Percentiles rank a stretch among this genome's conserved stretches.
Evolutionary conservation across 2,888 invertebrate species (phyloP).

Genomic region (Prosapia bicincta): DNA sequence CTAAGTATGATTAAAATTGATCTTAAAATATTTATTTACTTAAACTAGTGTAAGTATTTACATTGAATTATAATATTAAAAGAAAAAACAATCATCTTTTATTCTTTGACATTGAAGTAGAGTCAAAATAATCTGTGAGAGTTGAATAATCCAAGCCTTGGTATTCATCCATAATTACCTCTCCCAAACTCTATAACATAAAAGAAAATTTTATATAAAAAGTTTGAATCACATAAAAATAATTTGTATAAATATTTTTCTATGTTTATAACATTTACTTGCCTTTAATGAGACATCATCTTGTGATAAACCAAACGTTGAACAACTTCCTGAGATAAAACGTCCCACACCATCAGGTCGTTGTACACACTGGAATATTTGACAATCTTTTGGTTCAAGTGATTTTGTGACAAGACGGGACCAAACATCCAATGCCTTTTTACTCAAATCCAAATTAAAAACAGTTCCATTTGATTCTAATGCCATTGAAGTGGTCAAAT

Average conservation of each 20-base stretch:
- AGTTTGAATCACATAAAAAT: no score
- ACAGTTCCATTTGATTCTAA: conserved; percentile 46
- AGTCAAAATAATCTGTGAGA: not conserved
- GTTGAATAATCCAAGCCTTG: not conserved
- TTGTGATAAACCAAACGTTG: not conserved
- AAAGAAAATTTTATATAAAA: no score
- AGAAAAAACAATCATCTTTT: not conserved
- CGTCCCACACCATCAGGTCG: not conserved
- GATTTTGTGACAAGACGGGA: conserved; percentile 10
- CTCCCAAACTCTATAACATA: not conserved
- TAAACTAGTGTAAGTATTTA: not conserved
- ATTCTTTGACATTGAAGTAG: not conserved
- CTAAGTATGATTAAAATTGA: no score
- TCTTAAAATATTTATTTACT: not conserved
- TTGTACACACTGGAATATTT: not conserved
- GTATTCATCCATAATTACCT: not conserved
- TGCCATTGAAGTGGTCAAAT: conserved; percentile 45
- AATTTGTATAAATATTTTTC: no score
- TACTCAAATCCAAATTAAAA: conserved; percentile 42
- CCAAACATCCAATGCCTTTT: conserved; percentile 39
- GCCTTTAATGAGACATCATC: no score
- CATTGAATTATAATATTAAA: not conserved
- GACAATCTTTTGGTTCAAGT: not conserved
- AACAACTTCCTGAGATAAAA: not conserved
- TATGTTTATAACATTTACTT: no score